phyloP scores from a whole-genome alignment of 1,140 invertebrate species.

The Danaus melanippus region DNA sequence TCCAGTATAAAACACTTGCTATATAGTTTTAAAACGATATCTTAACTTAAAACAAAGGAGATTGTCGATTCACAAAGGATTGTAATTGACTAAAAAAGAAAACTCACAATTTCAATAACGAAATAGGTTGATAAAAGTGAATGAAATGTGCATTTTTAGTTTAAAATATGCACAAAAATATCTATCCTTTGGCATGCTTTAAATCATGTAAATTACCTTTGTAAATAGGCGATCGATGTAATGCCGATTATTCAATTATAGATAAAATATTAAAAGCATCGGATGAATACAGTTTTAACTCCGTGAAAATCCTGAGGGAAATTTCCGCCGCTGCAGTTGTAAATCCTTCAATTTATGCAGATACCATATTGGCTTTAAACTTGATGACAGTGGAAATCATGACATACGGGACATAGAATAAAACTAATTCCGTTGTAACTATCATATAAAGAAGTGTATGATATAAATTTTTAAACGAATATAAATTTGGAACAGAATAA shows the following conservation, averaged over 20 bases:
- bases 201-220: slow-evolving; percentile 32
- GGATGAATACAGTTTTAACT: slow-evolving; percentile 51
- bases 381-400: slow-evolving; percentile 41
- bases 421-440: too few species aligned
- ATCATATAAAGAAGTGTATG: too few species aligned
- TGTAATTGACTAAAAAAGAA: too few species aligned
- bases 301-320: slow-evolving; percentile 56
- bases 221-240: slow-evolving; percentile 36
- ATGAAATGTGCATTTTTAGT: slow-evolving; percentile 12
- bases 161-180: too few species aligned
- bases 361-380: slow-evolving; percentile 46
- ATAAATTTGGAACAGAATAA: too few species aligned
- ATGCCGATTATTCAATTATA: slow-evolving; percentile 57
- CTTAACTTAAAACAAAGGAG: slow-evolving; percentile 28
- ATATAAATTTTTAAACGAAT: too few species aligned
- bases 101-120: too few species aligned
- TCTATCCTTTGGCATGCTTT: too few species aligned
- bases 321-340: slow-evolving; percentile 46
- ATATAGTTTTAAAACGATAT: slow-evolving; percentile 43
- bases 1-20: slow-evolving; percentile 10
- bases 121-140: neutral
- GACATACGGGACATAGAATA: slow-evolving; percentile 31
- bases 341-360: slow-evolving; percentile 63
- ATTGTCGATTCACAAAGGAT: neutral
- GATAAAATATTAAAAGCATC: slow-evolving; percentile 43